Conservation (phyloP, 64 coral and sea anemone species). For the Porites lutea region DNA sequence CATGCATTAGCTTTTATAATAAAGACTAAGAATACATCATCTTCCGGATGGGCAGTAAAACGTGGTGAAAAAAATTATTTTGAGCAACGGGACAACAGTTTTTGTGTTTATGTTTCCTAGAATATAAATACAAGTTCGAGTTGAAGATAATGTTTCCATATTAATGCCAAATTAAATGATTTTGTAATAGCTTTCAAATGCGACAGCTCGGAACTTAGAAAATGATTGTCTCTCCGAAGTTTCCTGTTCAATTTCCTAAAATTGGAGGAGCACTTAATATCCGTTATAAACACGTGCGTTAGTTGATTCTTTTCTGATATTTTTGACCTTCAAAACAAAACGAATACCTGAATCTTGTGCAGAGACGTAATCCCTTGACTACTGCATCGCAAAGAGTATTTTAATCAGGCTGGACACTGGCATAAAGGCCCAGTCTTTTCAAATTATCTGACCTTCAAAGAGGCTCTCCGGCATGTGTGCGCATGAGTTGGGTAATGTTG, state of each 20-base stretch:
- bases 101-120: slow-evolving; percentile 8
- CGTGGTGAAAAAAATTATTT: neutral
- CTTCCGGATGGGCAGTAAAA: neutral
- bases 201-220: neutral
- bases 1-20: neutral
- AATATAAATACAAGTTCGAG: slow-evolving; percentile 3
- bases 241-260: slow-evolving; percentile 26
- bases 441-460: no score
- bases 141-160: neutral
- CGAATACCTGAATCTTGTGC: no score
- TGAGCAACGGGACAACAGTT: neutral
- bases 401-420: no score
- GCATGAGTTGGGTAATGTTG: no score
- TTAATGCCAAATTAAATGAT: slow-evolving; percentile 19
- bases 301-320: neutral
- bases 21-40: neutral
- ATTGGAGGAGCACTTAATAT: neutral
- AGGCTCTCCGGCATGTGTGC: no score
- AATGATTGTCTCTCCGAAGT: neutral
- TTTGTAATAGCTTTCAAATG: slow-evolving; percentile 19
- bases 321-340: neutral
- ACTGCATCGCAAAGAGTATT: no score
- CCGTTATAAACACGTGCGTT: neutral
- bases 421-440: no score
- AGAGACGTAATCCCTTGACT: no score